These are phyloP conservation scores for Aphidius ervi DNA, from an alignment of 1,140 invertebrate species.

Conservation along the genomic window DNA sequence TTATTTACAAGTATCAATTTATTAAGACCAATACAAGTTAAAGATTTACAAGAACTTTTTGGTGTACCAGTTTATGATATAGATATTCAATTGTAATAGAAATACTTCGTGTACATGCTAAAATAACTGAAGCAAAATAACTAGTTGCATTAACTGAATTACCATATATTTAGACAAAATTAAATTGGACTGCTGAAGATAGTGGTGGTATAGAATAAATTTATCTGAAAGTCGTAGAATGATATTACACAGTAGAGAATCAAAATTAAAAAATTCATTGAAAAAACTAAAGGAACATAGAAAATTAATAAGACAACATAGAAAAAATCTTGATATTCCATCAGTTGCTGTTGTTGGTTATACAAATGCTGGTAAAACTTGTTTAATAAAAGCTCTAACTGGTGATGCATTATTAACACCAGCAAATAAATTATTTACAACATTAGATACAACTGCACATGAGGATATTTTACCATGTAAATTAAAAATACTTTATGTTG, in stretches of 20 bases:
- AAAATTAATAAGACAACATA: constrained; percentile 56
- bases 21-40: constrained; percentile 63
- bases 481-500: constrained; percentile 70
- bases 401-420: constrained; percentile 64
- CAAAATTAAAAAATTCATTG: constrained; percentile 63
- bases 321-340: constrained; percentile 62
- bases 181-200: constrained; percentile 35
- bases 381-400: constrained; percentile 75
- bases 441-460: constrained; percentile 82
- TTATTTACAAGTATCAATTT: constrained; percentile 74
- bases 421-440: constrained; percentile 81
- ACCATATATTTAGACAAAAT: constrained; percentile 67
- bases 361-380: constrained; percentile 86
- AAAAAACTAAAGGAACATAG: constrained; percentile 62
- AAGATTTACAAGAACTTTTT: constrained; percentile 59
- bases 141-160: constrained; percentile 88
- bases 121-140: constrained; percentile 74
- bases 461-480: constrained; percentile 64
- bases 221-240: constrained; percentile 56
- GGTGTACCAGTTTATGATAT: constrained; percentile 68
- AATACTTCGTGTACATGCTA: constrained; percentile 79
- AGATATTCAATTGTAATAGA: constrained; percentile 79
- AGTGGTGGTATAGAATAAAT: constrained; percentile 46
- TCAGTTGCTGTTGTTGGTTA: constrained; percentile 82
- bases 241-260: constrained; percentile 61